Conservation (phyloP, 1,140 invertebrate species). For the Pristionchus pacificus region DNA sequence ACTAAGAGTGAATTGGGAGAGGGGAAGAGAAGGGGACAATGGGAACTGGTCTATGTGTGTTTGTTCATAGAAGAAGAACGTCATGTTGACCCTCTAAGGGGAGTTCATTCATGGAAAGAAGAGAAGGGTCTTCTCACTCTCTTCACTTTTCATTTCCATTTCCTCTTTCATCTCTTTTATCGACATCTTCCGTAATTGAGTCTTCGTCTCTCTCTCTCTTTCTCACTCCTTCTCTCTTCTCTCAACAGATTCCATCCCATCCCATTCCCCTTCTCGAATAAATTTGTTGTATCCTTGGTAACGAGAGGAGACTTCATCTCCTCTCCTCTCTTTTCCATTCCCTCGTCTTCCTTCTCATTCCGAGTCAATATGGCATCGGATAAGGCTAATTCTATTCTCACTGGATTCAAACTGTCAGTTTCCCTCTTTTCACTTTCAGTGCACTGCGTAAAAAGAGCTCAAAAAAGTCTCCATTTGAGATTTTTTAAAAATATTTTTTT, state of each 20-base stretch:
- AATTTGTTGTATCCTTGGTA: neutral
- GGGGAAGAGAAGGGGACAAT: neutral
- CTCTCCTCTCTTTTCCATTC: neutral
- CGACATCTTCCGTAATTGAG: constrained; percentile 2
- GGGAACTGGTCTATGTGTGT: neutral
- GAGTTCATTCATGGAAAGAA: neutral
- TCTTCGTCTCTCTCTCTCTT: neutral
- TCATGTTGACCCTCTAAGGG: neutral
- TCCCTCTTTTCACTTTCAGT: constrained; percentile 5
- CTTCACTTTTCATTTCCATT: too few species aligned
- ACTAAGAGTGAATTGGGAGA: neutral
- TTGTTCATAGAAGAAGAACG: neutral
- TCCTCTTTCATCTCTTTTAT: too few species aligned
- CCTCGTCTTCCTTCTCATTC: too few species aligned
- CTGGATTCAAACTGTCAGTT: constrained; percentile 39
- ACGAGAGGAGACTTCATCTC: neutral
- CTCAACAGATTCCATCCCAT: neutral
- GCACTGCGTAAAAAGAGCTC: too few species aligned
- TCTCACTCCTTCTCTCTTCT: neutral
- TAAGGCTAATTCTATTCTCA: constrained; percentile 29
- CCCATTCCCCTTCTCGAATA: neutral
- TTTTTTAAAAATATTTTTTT: too few species aligned
- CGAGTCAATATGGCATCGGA: too few species aligned
- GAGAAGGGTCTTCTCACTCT: too few species aligned
- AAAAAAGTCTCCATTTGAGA: too few species aligned